Evolutionary conservation across 2,888 invertebrate genomes (phyloP), one percentile per base, ranked within the genome.

Genomic region (Smittia aterrima): DNA sequence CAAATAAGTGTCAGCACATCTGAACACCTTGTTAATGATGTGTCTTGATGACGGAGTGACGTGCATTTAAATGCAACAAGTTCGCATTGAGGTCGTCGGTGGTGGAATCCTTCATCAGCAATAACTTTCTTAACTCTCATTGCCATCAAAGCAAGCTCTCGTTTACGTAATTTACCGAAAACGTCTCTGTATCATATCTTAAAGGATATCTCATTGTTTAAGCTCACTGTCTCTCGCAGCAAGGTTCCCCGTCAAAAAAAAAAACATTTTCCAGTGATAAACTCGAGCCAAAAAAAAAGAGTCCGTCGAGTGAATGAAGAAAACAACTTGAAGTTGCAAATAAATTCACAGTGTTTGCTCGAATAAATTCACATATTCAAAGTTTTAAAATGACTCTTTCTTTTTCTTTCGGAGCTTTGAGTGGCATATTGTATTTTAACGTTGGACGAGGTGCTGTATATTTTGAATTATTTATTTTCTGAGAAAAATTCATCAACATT

Each of bases 1-100:
- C 68, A 68, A 68, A 68, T 68, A 68, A 68, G 22, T 16, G 68
- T 68, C 68, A 68, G 68, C 16, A 47, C 41, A 22, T 32, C 41
- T 68, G 41, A 47, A 68, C 16, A 47, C 25, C 9, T 32, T 68
- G 20, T 68, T 41, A 41, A 22, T 47, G 47, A 68, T 68, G 68
- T 68, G 47, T 68, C 47, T 58, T 47, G 47, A 32, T 32, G 32
- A 32, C 32, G 32, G 32, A 47, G 47, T 47, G 47, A n/a, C 16
- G 11, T 47, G 16, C n/a, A 47, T 47, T 47, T 47, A 47, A 47
- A 32, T 32, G 32, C 32, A 32, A 32, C 32, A 32, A 32, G 32
- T 32, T 32, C 32, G 32, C 32, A 32, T 6, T 32, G 32, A 32
- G 32, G 32, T 32, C 32, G 32, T n/a, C n/a, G n/a, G n/a, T n/a